Evolutionary conservation across 2,113 vertebrate genomes (phyloP).

Genomic region (Dasyurus viverrinus): DNA sequence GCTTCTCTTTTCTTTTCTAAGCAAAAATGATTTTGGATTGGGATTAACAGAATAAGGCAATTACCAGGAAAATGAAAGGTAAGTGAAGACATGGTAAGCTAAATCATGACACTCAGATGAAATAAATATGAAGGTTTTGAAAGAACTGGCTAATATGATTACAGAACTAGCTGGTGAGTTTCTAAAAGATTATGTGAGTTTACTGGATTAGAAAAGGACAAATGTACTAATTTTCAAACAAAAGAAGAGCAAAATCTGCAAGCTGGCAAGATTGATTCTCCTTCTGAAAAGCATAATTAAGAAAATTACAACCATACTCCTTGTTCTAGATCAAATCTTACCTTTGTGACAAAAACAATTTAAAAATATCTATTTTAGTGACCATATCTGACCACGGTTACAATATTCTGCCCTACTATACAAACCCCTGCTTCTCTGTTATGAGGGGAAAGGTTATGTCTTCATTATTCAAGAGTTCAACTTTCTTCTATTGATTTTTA

Average conservation of each 20-base stretch:
- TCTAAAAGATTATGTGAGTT: background rate
- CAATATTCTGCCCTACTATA: background rate
- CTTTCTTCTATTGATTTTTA: background rate
- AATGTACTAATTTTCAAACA: background rate
- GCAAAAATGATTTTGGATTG: background rate
- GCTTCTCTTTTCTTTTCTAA: background rate
- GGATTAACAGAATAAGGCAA: background rate
- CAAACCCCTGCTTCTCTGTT: background rate
- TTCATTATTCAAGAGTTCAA: background rate
- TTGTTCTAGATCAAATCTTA: background rate
- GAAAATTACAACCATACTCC: background rate
- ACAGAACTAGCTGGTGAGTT: background rate
- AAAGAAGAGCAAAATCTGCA: background rate
- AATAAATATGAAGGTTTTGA: background rate
- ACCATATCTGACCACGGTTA: background rate
- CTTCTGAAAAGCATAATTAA: background rate
- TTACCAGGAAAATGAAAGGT: background rate
- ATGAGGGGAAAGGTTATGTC: background rate
- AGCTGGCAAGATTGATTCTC: background rate
- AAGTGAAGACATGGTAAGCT: background rate
- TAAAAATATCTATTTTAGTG: background rate
- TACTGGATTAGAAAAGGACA: background rate
- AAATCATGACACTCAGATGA: background rate
- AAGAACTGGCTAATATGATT: background rate
- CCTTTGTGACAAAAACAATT: background rate